Base-by-base conservation (phyloP, 1,140 invertebrate species). In the Drosophila watanabei region DNA sequence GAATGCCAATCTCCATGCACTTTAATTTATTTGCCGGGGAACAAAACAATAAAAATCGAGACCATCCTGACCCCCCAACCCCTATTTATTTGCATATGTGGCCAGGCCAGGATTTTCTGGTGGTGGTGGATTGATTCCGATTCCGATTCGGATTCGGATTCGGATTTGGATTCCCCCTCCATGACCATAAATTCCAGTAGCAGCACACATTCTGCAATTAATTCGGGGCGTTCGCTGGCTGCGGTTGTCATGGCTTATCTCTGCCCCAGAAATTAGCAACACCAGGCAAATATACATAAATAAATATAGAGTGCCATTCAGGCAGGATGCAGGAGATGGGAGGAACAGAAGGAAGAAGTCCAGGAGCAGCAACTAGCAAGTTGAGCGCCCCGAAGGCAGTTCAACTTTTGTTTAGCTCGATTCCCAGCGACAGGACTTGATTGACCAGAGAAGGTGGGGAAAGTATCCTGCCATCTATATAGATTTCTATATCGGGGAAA, bases 131-230 rank as follows among this genome's bases (percentile, higher is more conserved):
- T 68, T 60, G 63, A 78, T 73, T 69, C 28, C 39, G 45, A 52
- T 46, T 20, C 13, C 43, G 39, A 52, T 45, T 32, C 13, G 2
- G 33, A 51, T 46, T 32, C 7, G 11, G 62, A 66, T 72, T 68
- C 30, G 18, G 43, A 39, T 43, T n/a, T 5, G 37, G 37, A 35
- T 33, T 33, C 18, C 45, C 28, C 14, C 18, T 62, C 68, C 72
- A 62, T 54, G 79, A 68, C 76, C 82, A 89, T 85, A 90, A 89
- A 89, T 89, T 89, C 86, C 86, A 89, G 86, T 69, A 65, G 82
- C 82, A 52, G 51, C n/a, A 39, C 20, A 57, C 28, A 30, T n/a
- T 49, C 70, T 75, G 86, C 79, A 89, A 89, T 89, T 89, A 89
- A 89, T 89, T 90, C 79, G 64, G 54, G 52, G 52, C 52, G 13